phyloP scores from a whole-genome alignment of 1,140 invertebrate species.

The Periplaneta americana region DNA sequence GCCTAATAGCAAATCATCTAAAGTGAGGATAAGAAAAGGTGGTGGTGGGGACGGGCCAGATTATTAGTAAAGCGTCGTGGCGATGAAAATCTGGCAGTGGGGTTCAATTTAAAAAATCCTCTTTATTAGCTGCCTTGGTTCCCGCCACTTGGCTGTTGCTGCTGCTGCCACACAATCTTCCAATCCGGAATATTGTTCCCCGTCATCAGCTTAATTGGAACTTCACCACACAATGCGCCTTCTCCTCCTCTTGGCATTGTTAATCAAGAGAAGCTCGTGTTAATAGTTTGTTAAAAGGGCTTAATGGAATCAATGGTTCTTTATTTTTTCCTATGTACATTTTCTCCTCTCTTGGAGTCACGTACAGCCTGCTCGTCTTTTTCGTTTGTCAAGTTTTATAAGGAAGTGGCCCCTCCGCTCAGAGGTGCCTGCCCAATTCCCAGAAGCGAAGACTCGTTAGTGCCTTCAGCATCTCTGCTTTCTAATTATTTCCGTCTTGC shows the following conservation, averaged over 20 bases:
- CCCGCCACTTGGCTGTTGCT: background rate
- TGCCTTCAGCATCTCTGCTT: background rate
- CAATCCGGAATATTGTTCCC: background rate
- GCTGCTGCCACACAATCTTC: background rate
- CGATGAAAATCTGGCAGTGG: background rate
- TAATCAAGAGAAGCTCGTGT: background rate
- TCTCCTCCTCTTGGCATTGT: background rate
- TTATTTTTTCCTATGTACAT: background rate
- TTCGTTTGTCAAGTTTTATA: background rate
- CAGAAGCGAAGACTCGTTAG: background rate
- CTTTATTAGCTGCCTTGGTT: background rate
- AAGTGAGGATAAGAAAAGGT: background rate
- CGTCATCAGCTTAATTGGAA: background rate
- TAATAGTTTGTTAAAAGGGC: background rate
- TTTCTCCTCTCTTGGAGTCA: background rate
- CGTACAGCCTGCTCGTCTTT: background rate
- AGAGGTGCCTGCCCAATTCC: background rate
- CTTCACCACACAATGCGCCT: background rate
- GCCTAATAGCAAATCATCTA: background rate
- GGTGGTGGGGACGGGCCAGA: background rate
- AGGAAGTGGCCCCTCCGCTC: background rate
- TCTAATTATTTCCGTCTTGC: background rate
- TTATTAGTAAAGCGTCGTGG: background rate
- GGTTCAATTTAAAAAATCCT: background rate
- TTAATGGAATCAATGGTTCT: background rate